These are phyloP conservation scores for Malacoctenus gilli DNA, from an alignment of 2,797 vertebrate species.

Conservation along the genomic window DNA sequence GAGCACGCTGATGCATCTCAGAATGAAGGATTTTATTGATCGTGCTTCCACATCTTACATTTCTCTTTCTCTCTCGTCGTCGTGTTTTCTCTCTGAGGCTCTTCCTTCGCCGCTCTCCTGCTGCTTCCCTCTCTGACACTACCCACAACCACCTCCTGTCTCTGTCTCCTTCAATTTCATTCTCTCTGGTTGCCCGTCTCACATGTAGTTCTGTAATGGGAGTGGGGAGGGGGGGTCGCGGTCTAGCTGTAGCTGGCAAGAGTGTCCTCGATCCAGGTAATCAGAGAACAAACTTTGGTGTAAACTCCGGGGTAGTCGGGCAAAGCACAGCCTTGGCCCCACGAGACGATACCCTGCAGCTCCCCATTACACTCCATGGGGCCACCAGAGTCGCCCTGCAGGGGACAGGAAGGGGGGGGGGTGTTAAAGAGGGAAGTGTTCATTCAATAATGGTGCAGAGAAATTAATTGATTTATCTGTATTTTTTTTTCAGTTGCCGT, in stretches of 20 bases:
- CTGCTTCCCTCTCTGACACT: conserved; percentile 28
- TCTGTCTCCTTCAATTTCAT: conserved; percentile 34
- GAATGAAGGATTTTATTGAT: conserved; percentile 63
- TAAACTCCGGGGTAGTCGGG: conserved; percentile 84
- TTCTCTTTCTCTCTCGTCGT: neutral
- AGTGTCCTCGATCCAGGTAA: conserved; percentile 82
- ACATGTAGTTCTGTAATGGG: conserved; percentile 20
- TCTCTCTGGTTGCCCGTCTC: conserved; percentile 22
- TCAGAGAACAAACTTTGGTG: conserved; percentile 85
- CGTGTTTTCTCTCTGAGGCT: conserved; percentile 8
- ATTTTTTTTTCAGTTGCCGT: neutral
- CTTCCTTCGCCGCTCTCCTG: conserved; percentile 2
- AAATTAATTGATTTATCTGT: neutral
- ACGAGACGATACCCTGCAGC: conserved; percentile 89
- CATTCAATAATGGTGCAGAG: conserved; percentile 1
- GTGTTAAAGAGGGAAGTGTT: neutral
- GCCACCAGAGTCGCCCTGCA: conserved; percentile 87
- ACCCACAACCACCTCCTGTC: conserved; percentile 35
- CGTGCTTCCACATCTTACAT: conserved; percentile 8
- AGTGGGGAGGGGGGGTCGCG: conserved; percentile 40
- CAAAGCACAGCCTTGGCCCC: conserved; percentile 84
- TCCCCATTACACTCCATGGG: conserved; percentile 83
- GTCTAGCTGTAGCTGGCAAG: conserved; percentile 75
- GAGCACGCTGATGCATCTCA: conserved; percentile 46
- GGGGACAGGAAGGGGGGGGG: neutral